Base-by-base conservation (phyloP, 64 coral and sea anemone species). In the Platygyra sinensis region DNA sequence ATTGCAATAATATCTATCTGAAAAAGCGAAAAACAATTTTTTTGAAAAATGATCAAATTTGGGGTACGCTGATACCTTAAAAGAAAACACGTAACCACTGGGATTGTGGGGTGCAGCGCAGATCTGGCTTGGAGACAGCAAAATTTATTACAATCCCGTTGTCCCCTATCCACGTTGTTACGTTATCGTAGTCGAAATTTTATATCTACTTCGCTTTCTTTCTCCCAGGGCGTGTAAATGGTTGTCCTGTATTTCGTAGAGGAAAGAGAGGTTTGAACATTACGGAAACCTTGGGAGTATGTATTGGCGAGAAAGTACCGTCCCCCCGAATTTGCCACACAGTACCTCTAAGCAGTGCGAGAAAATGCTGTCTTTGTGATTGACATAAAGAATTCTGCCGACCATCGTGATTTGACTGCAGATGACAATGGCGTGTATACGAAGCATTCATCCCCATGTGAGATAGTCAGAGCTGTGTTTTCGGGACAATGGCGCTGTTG, bases 361-460 rank as follows among this genome's bases (percentile, higher is more conserved):
- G 57, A 63, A 50, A 84, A 24, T 71, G 80, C 29, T 5, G 55
- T 55, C n/a, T 84, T 84, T 49, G n/a, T 84, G n/a, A 25, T 84
- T 18, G 80, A 84, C 54, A 19, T 84, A 30, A 30, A 62, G 59
- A 61, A 61, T 61, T 25, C 57, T 60, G 80, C 64, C 5, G 55
- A 84, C 55, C 80, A 84, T 84, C 28, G 32, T 10, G 62, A 87
- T 74, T 29, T 88, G n/a, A 64, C 88, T 9, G 88, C 50, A 33
- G 88, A 90, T 51, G 93, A 90, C 42, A 90, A 78, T 59, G 89
- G 89, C 10, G 52, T 60, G 9, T 91, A 91, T 83, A 77, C 69
- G 0, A 18, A 30, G 12, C 89, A 91, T 78, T 91, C 89, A 51
- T 73, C 62, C 46, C 79, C 79, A 55, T 83, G 76, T 72, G 79